phyloP scores from a whole-genome alignment of 2,888 invertebrate species.

The Siphonodentalium dalli region DNA sequence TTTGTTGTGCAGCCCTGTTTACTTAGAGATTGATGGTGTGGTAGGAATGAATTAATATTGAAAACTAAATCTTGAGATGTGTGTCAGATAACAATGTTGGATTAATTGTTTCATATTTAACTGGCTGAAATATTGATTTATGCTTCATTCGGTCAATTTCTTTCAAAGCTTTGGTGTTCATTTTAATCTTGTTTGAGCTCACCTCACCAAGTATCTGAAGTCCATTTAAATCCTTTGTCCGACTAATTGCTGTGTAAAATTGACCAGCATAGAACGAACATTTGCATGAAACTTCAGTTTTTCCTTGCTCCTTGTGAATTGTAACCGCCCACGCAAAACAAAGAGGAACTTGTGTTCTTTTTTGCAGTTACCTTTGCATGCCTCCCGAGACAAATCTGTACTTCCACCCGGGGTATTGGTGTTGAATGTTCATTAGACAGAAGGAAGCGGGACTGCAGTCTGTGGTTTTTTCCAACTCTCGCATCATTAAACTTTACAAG shows the following conservation, averaged over 20 bases:
- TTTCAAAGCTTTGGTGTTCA: slow-evolving; percentile 8
- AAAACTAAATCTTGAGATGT: no score
- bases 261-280: slow-evolving; percentile 10
- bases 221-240: slow-evolving; percentile 12
- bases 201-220: slow-evolving; percentile 10
- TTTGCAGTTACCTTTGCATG: slow-evolving; percentile 15
- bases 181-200: slow-evolving; percentile 1
- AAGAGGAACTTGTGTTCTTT: slow-evolving; percentile 19
- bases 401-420: slow-evolving; percentile 11
- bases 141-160: slow-evolving; percentile 2
- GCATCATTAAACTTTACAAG: slow-evolving; percentile 27
- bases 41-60: no score
- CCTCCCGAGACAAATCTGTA: slow-evolving; percentile 3
- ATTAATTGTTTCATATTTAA: no score
- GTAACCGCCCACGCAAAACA: slow-evolving; percentile 20
- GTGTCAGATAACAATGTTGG: no score
- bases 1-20: no score
- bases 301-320: slow-evolving; percentile 25
- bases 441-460: not conserved
- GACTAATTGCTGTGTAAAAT: slow-evolving; percentile 19
- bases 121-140: not conserved
- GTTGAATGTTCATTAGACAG: slow-evolving; percentile 1
- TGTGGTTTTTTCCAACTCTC: slow-evolving; percentile 12
- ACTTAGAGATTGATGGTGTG: no score
- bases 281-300: slow-evolving; percentile 17